Evolutionary conservation across 2,888 invertebrate species (phyloP), one percentile per base, ranked within the genome.

Genomic region (Prosopocoilus inquinatus): DNA sequence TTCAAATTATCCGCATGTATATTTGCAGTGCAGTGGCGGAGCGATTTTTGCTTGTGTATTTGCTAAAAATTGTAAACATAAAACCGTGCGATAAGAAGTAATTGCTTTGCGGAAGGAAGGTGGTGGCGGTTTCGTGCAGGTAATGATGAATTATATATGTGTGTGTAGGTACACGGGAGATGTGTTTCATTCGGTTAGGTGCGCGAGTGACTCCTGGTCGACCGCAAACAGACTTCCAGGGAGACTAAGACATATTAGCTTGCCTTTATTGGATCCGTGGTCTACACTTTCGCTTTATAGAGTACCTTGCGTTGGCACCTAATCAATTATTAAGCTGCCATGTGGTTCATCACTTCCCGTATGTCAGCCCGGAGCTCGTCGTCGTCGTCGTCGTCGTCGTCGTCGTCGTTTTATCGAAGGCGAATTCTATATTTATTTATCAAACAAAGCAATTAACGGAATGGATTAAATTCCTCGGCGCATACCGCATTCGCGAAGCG

Each of bases 251-350:
- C 63, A 66, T 67, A 68, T 67, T 67, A 61, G 61, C 61, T 59
- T 62, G 59, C 64, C 64, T 65, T 66, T 67, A 67, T 67, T 67
- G 67, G 65, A 67, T 64, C 60, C 64, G 66, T 56, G 66, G 66
- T 63, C 64, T 58, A 64, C 61, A 64, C 61, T 62, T 64, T 64
- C 62, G 63, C 65, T 66, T 66, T 64, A 64, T 67, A 67, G 62
- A 67, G 65, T 66, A 64, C 65, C 61, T 62, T 47, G 54, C 53
- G 58, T 60, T 62, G 65, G 61, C 63, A 62, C 58, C 61, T 61
- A 62, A 66, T 67, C 67, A 67, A 67, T 67, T 28, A 28, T 28
- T 67, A 65, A 66, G 57, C 51, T 58, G 47, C 58, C 62, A 63
- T 63, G 58, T 53, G 57, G 63, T 28, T 28, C 20, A 28, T 28